Percentiles rank a stretch among this genome's conserved stretches.
Evolutionary conservation across 2,113 vertebrate genomes (phyloP).

Genomic region (Myxocyprinus asiaticus): DNA sequence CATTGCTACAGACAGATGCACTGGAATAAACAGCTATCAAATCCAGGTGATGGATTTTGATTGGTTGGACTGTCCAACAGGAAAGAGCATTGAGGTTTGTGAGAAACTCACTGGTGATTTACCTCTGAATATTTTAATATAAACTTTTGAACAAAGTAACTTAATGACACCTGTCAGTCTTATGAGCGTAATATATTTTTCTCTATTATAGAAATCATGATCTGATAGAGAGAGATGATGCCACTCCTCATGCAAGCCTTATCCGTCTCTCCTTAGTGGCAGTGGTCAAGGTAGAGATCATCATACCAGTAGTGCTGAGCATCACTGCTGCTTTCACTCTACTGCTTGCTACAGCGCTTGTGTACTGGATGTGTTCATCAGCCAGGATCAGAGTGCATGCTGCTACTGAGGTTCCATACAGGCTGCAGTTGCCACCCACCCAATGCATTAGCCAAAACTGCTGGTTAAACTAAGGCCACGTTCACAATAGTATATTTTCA

Average conservation of each 20-base stretch:
- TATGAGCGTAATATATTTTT: not conserved
- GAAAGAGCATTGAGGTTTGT: constrained; percentile 72
- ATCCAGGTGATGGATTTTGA: constrained; percentile 72
- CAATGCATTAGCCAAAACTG: not conserved
- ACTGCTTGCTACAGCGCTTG: constrained; percentile 44
- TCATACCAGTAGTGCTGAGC: constrained; percentile 28
- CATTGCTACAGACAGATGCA: constrained; percentile 82
- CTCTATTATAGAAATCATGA: constrained; percentile 40
- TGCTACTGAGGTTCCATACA: constrained; percentile 25
- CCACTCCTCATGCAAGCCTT: not conserved
- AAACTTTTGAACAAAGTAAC: not conserved
- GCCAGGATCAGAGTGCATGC: constrained; percentile 56
- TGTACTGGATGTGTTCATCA: constrained; percentile 47
- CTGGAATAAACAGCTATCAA: constrained; percentile 70
- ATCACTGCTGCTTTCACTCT: constrained; percentile 49
- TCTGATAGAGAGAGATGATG: not conserved
- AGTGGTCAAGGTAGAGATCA: not conserved
- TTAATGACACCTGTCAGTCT: not conserved
- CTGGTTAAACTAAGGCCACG: not conserved
- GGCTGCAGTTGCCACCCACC: constrained; percentile 3
- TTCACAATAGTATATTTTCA: too few relatives aligned
- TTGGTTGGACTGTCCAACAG: constrained; percentile 79
- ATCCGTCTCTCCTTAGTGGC: not conserved
- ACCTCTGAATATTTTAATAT: not conserved
- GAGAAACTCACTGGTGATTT: not conserved